phyloP scores from a whole-genome alignment of 2,797 vertebrate species.

The Triplophysa yarkandensis region DNA sequence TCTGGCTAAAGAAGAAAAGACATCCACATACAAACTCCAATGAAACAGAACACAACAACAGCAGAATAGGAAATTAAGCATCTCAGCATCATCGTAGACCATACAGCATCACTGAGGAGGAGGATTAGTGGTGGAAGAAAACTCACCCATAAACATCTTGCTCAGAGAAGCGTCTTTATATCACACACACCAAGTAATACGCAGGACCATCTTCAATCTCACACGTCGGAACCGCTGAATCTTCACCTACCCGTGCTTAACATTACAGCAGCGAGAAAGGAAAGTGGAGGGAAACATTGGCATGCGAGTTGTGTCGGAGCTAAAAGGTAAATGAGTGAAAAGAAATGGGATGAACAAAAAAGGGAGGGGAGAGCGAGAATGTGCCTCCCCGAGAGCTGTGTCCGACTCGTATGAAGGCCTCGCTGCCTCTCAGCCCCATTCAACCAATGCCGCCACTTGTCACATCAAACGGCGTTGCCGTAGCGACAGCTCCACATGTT shows the following conservation, averaged over 20 bases:
- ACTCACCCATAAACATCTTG: slow-evolving; percentile 44
- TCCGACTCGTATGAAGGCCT: slow-evolving; percentile 60
- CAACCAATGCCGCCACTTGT: slow-evolving; percentile 63
- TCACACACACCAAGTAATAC: slow-evolving; percentile 23
- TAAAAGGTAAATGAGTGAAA: slow-evolving; percentile 44
- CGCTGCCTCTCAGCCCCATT: slow-evolving; percentile 62
- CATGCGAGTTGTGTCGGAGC: slow-evolving; percentile 30
- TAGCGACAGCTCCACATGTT: slow-evolving; percentile 67
- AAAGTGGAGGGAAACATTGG: slow-evolving; percentile 19
- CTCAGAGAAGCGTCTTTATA: slow-evolving; percentile 16
- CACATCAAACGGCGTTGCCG: slow-evolving; percentile 72
- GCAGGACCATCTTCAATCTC: slow-evolving; percentile 8
- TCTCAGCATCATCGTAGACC: slow-evolving; percentile 12
- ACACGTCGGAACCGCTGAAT: background rate
- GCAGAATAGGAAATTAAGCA: background rate
- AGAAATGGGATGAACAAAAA: slow-evolving; percentile 46
- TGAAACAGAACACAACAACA: background rate
- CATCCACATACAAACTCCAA: background rate
- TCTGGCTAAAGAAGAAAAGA: background rate
- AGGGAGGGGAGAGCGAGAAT: slow-evolving; percentile 56
- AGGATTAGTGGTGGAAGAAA: slow-evolving; percentile 6
- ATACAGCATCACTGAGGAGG: slow-evolving; percentile 1
- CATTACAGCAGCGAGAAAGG: background rate
- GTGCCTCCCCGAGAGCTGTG: slow-evolving; percentile 46
- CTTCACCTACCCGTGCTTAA: slow-evolving; percentile 5